Conservation (phyloP, 53 echinoderm and acorn worm species). For the Actinopyga echinites region DNA sequence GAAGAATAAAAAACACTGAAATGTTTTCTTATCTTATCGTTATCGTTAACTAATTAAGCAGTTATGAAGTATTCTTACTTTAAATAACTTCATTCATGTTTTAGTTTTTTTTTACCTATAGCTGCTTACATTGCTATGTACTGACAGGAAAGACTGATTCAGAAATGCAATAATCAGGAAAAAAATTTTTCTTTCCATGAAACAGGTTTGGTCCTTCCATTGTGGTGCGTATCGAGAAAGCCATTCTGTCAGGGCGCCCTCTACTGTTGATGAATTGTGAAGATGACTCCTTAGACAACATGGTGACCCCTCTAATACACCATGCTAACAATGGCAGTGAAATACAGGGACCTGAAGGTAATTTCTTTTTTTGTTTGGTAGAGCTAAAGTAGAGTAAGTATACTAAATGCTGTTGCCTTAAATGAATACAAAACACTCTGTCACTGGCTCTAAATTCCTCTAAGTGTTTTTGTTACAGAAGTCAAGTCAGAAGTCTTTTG, state of each 20-base stretch:
- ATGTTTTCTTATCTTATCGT: too few species aligned
- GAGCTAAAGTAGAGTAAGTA: background rate
- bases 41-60: too few species aligned
- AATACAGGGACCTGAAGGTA: constrained; percentile 84
- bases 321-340: constrained; percentile 93
- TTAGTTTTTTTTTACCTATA: background rate
- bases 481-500: too few species aligned
- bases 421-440: too few species aligned
- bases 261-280: constrained; percentile 90
- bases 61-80: too few species aligned
- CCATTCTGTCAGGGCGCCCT: constrained; percentile 89
- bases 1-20: too few species aligned
- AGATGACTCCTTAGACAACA: constrained; percentile 76
- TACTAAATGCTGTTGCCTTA: too few species aligned
- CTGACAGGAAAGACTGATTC: background rate
- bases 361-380: background rate
- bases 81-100: too few species aligned
- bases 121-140: background rate
- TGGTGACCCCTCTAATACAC: constrained; percentile 90
- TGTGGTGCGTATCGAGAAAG: constrained; percentile 93
- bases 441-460: too few species aligned
- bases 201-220: constrained; percentile 97
- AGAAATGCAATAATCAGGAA: background rate
- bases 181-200: background rate
- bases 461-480: too few species aligned